These are phyloP conservation scores for Trileptium ribeirensis DNA, from an alignment of 2,888 invertebrate genomes.

Conservation along the genomic window DNA sequence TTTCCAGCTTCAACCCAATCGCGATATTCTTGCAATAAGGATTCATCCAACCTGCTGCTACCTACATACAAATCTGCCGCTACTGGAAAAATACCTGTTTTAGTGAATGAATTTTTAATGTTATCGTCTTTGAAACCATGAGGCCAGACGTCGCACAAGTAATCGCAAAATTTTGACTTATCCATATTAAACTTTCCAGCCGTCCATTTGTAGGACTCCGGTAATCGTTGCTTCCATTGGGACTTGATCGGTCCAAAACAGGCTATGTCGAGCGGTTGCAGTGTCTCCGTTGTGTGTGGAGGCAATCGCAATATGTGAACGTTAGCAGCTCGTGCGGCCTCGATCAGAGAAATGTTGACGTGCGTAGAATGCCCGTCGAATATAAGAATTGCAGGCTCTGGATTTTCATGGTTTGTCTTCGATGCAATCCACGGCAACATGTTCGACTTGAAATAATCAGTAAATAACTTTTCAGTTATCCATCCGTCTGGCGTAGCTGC, in stretches of 20 bases:
- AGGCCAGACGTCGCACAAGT: neutral
- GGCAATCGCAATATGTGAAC: neutral
- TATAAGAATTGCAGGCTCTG: too few species aligned
- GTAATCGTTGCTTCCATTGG: neutral
- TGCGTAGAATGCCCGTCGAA: slow-evolving; percentile 2
- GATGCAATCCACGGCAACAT: too few species aligned
- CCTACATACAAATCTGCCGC: neutral
- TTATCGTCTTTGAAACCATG: neutral
- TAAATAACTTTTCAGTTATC: too few species aligned
- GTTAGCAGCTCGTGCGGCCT: neutral
- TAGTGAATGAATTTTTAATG: neutral
- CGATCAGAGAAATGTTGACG: neutral
- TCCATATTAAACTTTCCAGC: neutral
- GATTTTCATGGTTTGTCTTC: too few species aligned
- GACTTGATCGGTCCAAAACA: neutral
- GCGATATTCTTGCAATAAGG: neutral
- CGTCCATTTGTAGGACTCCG: neutral
- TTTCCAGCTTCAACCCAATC: neutral
- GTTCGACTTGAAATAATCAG: too few species aligned
- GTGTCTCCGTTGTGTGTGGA: neutral
- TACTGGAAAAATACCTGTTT: neutral
- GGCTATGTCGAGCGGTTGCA: neutral
- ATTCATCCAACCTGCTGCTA: neutral
- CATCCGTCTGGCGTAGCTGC: too few species aligned
- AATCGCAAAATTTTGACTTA: neutral